Evolutionary conservation across 2,888 invertebrate genomes (phyloP), one percentile per base, ranked within the genome.

Genomic region (Agonopterix arenella): DNA sequence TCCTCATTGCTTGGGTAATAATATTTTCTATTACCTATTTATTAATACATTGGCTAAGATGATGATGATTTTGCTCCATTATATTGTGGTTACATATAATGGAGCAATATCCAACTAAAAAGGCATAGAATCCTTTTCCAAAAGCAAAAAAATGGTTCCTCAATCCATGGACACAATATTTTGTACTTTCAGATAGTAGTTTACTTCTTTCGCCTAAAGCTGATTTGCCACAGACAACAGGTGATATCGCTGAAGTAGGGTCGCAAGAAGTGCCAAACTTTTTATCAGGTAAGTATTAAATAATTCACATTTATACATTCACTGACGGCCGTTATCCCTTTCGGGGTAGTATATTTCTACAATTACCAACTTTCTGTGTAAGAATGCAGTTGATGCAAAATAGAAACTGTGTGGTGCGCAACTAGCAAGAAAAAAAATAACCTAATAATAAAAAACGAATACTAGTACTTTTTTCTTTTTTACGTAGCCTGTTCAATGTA

Each of bases 191-290:
- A 86, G 86, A 88, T 70, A 70, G 84, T 44, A 84, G 74, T 57
- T 63, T 86, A 11, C 71, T 88, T 47, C 59, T 84, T 44, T 88
- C 88, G 41, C 88, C 88, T 40, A 88, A 85, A 64, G 82, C 77
- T 50, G 80, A 85, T 55, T 46, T 72, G 45, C 61, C 70, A 42
- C 57, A 71, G 49, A 61, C 66, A 36, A 48, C 55, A 50, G 56
- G 52, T 57, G 58, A 72, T 37, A 71, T 72, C 52, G 40, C 46
- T 50, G 70, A 76, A 56, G 61, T 65, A 1, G 51, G 57, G 44
- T 79, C 81, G 16, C 81, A 82, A 64, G 84, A 82, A 50, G 71
- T 74, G 10, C 82, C 85, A 1, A 82, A 77, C 57, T 84, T 86
- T 59, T 68, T 86, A 44, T 67, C 81, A 72, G 86, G 88, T 84